These are phyloP conservation scores for Helicoverpa zea DNA, from an alignment of 1,140 invertebrate species.

Conservation along the genomic window DNA sequence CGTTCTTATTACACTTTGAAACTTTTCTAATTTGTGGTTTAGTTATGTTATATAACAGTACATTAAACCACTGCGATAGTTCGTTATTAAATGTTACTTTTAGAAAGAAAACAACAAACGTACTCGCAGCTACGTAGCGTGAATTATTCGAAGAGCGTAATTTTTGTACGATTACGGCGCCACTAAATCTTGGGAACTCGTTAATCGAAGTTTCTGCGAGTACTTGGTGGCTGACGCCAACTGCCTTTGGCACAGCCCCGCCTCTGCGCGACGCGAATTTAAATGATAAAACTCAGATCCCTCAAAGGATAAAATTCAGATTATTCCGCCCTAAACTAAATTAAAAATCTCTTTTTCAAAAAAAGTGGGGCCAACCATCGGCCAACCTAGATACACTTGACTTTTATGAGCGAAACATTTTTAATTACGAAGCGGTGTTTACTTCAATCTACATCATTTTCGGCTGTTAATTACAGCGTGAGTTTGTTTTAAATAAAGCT, in stretches of 20 bases:
- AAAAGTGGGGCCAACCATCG: constrained; percentile 9
- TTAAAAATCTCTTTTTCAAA: constrained; percentile 56
- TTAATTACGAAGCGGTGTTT: constrained; percentile 20
- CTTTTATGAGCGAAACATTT: constrained; percentile 20
- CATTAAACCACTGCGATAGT: neutral
- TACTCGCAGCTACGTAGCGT: neutral
- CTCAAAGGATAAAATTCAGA: constrained; percentile 70
- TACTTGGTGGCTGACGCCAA: constrained; percentile 76
- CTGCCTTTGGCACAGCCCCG: constrained; percentile 75
- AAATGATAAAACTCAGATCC: constrained; percentile 80
- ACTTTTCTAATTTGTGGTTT: constrained; percentile 36
- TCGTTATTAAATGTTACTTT: neutral
- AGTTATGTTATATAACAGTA: neutral
- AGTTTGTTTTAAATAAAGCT: neutral
- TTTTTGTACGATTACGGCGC: constrained; percentile 76
- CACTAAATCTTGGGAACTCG: constrained; percentile 82
- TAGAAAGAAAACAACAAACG: neutral
- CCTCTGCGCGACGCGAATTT: constrained; percentile 71
- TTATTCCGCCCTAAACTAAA: constrained; percentile 66
- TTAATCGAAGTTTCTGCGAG: constrained; percentile 81
- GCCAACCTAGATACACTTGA: constrained; percentile 12
- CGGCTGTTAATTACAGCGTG: neutral
- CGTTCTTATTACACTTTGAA: constrained; percentile 29
- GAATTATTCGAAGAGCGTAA: constrained; percentile 48
- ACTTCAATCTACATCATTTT: neutral